Conservation (phyloP, 1,140 invertebrate genomes). For the Zeugodacus cucurbitae region DNA sequence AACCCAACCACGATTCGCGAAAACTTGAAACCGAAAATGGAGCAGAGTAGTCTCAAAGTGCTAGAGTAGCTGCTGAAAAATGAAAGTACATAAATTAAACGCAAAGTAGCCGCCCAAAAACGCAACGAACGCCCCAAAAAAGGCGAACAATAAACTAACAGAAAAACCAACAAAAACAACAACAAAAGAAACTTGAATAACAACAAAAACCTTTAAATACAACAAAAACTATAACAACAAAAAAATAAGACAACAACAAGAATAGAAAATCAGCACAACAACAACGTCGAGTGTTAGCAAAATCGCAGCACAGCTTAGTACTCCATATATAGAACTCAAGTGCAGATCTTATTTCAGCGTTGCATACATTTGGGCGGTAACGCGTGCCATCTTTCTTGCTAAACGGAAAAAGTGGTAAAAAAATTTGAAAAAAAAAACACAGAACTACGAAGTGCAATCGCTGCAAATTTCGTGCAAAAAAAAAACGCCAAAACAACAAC, state of each 20-base stretch:
- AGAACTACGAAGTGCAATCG: not conserved
- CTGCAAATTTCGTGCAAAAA: not conserved
- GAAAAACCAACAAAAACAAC: not conserved
- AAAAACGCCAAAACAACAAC: not conserved
- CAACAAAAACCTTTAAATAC: not conserved
- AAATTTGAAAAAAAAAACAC: not conserved
- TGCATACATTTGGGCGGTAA: constrained; percentile 37
- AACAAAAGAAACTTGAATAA: not conserved
- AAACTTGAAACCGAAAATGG: not conserved
- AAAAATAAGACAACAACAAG: not conserved
- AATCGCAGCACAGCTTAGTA: not conserved
- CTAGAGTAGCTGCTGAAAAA: constrained; percentile 27
- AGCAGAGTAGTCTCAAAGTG: not conserved
- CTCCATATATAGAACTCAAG: not conserved
- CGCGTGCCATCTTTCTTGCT: not conserved
- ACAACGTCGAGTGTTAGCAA: not conserved
- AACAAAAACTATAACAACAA: not conserved
- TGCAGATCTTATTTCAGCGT: constrained; percentile 15
- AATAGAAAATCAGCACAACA: not conserved
- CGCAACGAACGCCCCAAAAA: constrained; percentile 8
- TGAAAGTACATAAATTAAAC: constrained; percentile 29
- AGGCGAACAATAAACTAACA: not conserved
- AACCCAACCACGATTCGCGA: not conserved
- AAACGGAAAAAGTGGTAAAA: not conserved
- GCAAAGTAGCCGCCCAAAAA: constrained; percentile 25